These are phyloP conservation scores for Florisuga fusca DNA, from an alignment of 2,797 vertebrate genomes.

Conservation along the genomic window DNA sequence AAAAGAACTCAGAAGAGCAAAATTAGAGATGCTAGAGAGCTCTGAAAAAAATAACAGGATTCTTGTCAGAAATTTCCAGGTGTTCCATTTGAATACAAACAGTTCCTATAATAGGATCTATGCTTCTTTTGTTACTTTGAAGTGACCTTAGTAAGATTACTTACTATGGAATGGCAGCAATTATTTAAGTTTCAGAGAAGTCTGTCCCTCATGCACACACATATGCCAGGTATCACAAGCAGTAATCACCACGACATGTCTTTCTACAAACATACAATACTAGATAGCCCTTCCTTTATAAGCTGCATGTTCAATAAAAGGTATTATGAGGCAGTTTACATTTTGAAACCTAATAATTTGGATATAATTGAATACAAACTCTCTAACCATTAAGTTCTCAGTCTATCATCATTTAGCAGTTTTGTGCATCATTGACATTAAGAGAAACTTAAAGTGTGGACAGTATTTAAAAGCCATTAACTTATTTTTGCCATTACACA, in stretches of 20 bases:
- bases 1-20: neutral
- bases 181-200: neutral
- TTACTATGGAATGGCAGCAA: neutral
- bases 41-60: neutral
- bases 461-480: neutral
- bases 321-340: neutral
- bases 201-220: neutral
- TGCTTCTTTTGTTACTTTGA: neutral
- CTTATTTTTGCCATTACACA: neutral
- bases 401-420: constrained; percentile 2
- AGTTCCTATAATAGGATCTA: neutral
- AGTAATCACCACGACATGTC: neutral
- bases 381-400: neutral
- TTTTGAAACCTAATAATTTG: neutral
- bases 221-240: neutral
- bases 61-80: neutral
- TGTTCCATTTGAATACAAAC: neutral
- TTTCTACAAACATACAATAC: neutral
- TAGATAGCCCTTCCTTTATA: neutral
- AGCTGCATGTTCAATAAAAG: neutral
- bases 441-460: neutral
- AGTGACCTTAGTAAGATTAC: neutral
- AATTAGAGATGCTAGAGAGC: neutral
- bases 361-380: neutral
- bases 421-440: neutral